phyloP scores from a whole-genome alignment of 2,888 invertebrate species.

The Miltochrista miniata region DNA sequence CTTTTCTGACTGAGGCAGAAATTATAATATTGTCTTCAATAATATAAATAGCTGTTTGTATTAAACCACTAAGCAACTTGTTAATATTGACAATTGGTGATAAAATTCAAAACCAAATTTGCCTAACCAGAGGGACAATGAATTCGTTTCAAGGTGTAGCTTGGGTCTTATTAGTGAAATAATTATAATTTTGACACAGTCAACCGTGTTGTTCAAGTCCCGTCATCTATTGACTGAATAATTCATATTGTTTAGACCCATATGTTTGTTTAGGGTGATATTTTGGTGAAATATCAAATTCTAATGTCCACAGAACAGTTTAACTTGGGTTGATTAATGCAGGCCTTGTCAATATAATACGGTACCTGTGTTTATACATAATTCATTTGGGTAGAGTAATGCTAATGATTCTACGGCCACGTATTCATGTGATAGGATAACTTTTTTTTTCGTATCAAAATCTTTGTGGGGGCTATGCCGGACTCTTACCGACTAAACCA shows the following conservation, averaged over 20 bases:
- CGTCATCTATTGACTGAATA: conserved; percentile 59
- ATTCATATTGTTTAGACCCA: conserved; percentile 62
- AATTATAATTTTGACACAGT: conserved; percentile 23
- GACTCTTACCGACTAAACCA: no score
- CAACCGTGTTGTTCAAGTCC: conserved; percentile 45
- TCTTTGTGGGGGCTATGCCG: no score
- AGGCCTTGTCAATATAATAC: conserved; percentile 19
- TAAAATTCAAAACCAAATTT: no score
- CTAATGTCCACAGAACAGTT: conserved; percentile 43
- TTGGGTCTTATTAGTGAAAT: background rate
- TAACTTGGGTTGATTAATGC: conserved; percentile 61
- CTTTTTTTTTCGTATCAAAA: background rate
- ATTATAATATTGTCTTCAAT: no score
- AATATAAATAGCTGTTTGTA: no score
- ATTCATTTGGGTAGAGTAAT: no score
- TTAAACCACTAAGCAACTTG: background rate
- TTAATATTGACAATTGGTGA: conserved; percentile 25
- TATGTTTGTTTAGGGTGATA: conserved; percentile 70
- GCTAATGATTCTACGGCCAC: no score
- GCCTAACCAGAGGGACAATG: conserved; percentile 35
- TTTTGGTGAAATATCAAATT: conserved; percentile 59
- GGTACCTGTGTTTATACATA: no score
- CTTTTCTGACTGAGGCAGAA: no score
- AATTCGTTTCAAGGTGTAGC: background rate
- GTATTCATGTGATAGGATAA: background rate